Conservation (phyloP, 1,140 invertebrate species). For the Leptoteleia sp. region DNA sequence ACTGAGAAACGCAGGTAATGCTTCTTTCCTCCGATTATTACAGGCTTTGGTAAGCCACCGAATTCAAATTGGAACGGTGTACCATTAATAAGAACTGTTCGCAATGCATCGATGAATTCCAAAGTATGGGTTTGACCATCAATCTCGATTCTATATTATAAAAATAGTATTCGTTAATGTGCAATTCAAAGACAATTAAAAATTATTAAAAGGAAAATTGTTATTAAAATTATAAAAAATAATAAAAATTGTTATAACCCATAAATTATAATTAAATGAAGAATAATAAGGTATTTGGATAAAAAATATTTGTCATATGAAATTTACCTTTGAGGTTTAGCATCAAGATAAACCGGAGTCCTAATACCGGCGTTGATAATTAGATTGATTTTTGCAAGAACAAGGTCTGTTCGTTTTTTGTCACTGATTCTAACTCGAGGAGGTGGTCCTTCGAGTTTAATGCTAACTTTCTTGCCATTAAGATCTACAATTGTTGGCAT, state of each 20-base stretch:
- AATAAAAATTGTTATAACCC: background rate
- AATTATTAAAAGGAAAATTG: too few species aligned
- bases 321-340: conserved; percentile 89
- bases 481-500: conserved; percentile 91
- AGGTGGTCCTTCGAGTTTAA: conserved; percentile 92
- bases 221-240: background rate
- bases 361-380: conserved; percentile 90
- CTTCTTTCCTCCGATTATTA: conserved; percentile 89
- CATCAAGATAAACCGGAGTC: conserved; percentile 91
- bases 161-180: conserved; percentile 14
- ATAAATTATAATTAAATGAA: background rate
- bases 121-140: conserved; percentile 88
- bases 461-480: conserved; percentile 86
- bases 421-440: conserved; percentile 91
- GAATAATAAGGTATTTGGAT: too few species aligned
- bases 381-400: conserved; percentile 90
- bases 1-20: conserved; percentile 92
- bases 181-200: too few species aligned
- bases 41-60: conserved; percentile 94
- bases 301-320: too few species aligned
- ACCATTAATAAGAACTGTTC: conserved; percentile 91
- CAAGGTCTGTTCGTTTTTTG: conserved; percentile 86
- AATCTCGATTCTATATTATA: conserved; percentile 83
- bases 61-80: conserved; percentile 92
- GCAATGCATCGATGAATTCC: conserved; percentile 89